phyloP scores from a whole-genome alignment of 2,888 invertebrate genomes.

The Drosophila aldrichi region DNA sequence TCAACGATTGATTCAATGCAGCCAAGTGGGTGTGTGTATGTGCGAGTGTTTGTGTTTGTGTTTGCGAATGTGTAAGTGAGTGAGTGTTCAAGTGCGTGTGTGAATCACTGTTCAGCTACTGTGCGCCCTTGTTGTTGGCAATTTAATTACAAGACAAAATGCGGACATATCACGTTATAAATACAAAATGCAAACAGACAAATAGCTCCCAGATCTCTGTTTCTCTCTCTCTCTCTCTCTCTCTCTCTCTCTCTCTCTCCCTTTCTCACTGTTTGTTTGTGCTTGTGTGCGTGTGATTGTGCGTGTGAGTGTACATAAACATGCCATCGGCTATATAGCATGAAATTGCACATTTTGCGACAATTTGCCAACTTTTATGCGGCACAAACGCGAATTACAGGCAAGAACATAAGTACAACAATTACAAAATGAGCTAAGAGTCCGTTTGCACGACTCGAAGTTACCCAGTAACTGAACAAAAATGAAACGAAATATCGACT shows the following conservation, averaged over 20 bases:
- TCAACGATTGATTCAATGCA: constrained; percentile 66
- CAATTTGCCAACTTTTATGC: constrained; percentile 27
- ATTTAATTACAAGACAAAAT: constrained; percentile 76
- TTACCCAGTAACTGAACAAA: constrained; percentile 1
- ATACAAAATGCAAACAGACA: constrained; percentile 55
- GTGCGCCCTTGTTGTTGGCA: constrained; percentile 39
- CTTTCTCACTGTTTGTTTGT: neutral
- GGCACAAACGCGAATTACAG: constrained; percentile 13
- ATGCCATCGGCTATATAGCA: constrained; percentile 17
- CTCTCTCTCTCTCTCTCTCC: too few relatives aligned
- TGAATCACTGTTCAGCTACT: constrained; percentile 30
- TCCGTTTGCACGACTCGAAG: neutral
- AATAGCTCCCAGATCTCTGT: constrained; percentile 7
- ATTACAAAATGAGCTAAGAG: neutral
- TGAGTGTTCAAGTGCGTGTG: constrained; percentile 38
- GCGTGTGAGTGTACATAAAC: constrained; percentile 11
- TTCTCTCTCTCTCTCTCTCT: neutral
- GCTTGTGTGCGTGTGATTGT: constrained; percentile 1
- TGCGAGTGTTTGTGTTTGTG: constrained; percentile 7
- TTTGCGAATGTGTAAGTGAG: constrained; percentile 21
- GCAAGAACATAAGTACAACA: constrained; percentile 13
- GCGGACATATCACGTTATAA: constrained; percentile 65
- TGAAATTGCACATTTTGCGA: constrained; percentile 21
- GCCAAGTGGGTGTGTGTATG: constrained; percentile 27
- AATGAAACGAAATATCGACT: neutral